Percentiles rank a stretch among this genome's conserved stretches.
Evolutionary conservation across 2,888 invertebrate genomes (phyloP).

Genomic region (Acanthosepion lycidas): DNA sequence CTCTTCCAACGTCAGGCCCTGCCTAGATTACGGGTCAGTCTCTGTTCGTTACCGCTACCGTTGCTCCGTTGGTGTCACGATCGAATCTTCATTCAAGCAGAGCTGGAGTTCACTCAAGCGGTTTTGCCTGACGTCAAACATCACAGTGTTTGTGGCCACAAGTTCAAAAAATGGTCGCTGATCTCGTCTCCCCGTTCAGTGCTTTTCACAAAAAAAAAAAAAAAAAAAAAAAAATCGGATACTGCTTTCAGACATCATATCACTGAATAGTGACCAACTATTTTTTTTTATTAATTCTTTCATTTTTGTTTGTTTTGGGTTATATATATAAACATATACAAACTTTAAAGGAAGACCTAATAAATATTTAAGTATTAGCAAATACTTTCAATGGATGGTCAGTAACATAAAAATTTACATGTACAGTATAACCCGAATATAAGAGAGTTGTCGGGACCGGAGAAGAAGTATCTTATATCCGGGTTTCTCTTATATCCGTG

Average conservation of each 20-base stretch:
- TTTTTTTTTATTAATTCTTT: neutral
- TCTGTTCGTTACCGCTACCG: neutral
- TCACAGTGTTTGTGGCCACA: neutral
- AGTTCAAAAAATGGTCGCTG: neutral
- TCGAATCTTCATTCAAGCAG: neutral
- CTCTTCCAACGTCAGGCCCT: neutral
- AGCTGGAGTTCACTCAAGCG: neutral
- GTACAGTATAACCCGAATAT: no score
- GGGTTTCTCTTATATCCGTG: no score
- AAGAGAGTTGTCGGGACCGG: no score
- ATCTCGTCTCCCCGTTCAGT: neutral
- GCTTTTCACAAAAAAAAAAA: neutral
- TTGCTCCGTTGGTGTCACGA: neutral
- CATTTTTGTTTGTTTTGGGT: neutral
- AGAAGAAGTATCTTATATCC: no score
- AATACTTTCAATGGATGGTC: neutral
- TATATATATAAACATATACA: neutral
- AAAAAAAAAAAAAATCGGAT: neutral
- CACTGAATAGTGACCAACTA: neutral
- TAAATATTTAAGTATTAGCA: neutral
- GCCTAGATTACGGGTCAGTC: neutral
- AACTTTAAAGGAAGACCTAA: neutral
- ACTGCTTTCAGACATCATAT: neutral
- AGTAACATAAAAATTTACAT: neutral
- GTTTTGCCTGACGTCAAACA: neutral